These are phyloP conservation scores for Oligia strigilis DNA, from an alignment of 2,888 invertebrate genomes.

Conservation along the genomic window DNA sequence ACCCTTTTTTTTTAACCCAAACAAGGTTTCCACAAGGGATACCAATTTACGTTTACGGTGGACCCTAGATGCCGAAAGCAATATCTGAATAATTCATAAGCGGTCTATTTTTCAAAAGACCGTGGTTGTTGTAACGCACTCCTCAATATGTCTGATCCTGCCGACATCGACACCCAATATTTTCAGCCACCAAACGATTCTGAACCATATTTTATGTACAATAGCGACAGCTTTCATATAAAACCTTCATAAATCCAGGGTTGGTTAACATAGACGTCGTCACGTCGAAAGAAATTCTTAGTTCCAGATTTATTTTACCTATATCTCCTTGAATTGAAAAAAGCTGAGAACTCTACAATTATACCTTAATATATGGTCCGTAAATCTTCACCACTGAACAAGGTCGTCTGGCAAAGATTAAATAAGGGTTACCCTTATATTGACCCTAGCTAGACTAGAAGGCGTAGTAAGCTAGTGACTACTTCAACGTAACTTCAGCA, in stretches of 20 bases:
- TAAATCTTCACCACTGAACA: conserved; percentile 16
- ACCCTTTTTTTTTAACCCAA: conserved; percentile 2
- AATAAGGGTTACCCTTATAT: conserved; percentile 16
- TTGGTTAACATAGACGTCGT: conserved; percentile 10
- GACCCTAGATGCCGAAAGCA: conserved; percentile 24
- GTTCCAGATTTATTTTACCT: conserved; percentile 23
- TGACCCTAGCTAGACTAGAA: neutral
- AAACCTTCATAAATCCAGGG: conserved; percentile 21
- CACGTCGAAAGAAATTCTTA: conserved; percentile 8
- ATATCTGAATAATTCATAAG: conserved; percentile 56
- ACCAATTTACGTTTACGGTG: conserved; percentile 42
- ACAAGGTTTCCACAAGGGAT: conserved; percentile 23
- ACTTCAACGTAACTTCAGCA: neutral
- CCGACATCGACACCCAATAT: conserved; percentile 8
- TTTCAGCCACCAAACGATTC: conserved; percentile 17
- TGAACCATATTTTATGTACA: conserved; percentile 9
- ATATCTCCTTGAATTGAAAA: conserved; percentile 30
- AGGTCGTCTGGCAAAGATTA: conserved; percentile 20
- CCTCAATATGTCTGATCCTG: conserved; percentile 16
- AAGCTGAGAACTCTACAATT: conserved; percentile 14
- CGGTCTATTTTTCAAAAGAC: conserved; percentile 23
- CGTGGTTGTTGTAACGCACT: conserved; percentile 15
- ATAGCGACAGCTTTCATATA: conserved; percentile 23
- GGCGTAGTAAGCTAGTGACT: neutral
- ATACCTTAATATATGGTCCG: conserved; percentile 3